Evolutionary conservation across 2,113 vertebrate species (phyloP), one percentile per base, ranked within the genome.

Genomic region (Antechinus stuartii): DNA sequence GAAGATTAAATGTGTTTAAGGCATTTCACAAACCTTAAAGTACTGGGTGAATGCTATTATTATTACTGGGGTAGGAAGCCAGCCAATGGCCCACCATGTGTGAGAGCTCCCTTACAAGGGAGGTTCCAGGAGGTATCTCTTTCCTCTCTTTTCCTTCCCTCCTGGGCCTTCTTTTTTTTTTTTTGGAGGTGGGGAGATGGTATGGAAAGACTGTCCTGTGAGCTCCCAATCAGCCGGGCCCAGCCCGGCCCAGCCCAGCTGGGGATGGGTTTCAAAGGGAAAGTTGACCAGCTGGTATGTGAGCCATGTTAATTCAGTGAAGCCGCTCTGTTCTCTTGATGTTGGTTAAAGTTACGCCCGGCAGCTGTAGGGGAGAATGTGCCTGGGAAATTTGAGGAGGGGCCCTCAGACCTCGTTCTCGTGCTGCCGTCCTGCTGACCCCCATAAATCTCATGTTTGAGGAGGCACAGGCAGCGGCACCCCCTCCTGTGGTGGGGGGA

Each of bases 231-330:
- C 49, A 84, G 68, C 68, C 97, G 95, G 98, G 97, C 98, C 97
- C 96, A 97, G 95, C 96, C 96, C 97, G 97, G 98, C 98, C 98
- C 98, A 98, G 98, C 98, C 97, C 97, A 97, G 97, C 93, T 96
- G 98, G 98, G 99, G 99, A 98, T 99, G 98, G 49, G 98, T 99
- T 99, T 99, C 99, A 99, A 99, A 99, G 99, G 98, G 98, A 98
- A 99, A 97, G 98, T 98, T 99, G 99, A 99, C 99, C 98, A 98
- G 98, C 98, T 98, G 99, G 99, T 99, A 99, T 99, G 99, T 98
- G 98, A 99, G 98, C 99, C 98, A 99, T 98, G 98, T 99, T 99
- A 99, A 99, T 99, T 99, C 98, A 98, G 98, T 98, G 98, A 98
- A 98, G 98, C 98, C 97, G 97, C 96, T 98, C 97, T 96, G 98